These are phyloP conservation scores for Tolypeutes matacus DNA, from an alignment of 2,797 vertebrate genomes.

Conservation along the genomic window DNA sequence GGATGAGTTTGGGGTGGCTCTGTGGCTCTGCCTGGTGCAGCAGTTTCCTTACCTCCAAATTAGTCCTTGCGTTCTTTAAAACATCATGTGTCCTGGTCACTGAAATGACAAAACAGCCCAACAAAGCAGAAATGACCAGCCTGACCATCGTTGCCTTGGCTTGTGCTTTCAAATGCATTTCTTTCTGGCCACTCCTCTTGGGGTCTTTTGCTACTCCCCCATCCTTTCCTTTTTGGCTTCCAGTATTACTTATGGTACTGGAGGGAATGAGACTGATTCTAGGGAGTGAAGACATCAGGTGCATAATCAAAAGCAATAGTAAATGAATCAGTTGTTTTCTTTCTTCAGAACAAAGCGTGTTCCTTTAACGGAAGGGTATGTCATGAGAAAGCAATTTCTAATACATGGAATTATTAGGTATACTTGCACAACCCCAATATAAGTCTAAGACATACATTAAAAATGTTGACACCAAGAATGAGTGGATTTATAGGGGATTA, in stretches of 20 bases:
- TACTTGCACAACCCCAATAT: neutral
- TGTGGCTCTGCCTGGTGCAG: neutral
- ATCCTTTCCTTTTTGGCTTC: neutral
- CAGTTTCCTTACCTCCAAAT: constrained; percentile 92
- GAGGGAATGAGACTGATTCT: neutral
- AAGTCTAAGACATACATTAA: neutral
- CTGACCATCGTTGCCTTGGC: neutral
- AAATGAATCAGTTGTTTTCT: too few species aligned
- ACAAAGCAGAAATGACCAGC: neutral
- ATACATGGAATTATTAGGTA: neutral
- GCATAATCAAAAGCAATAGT: neutral
- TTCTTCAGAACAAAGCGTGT: neutral
- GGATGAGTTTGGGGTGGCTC: neutral
- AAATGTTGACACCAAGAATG: neutral
- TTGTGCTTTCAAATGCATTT: neutral
- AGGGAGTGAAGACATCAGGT: too few species aligned
- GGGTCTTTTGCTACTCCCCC: neutral
- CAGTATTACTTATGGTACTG: neutral
- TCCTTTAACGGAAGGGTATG: neutral
- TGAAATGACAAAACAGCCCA: constrained; percentile 81
- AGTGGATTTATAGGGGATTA: neutral
- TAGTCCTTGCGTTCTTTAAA: constrained; percentile 93
- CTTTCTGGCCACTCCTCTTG: neutral
- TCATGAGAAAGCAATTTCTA: neutral
- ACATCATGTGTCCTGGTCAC: constrained; percentile 94